Evolutionary conservation across 53 echinoderm and acorn worm species (phyloP), one percentile per base, ranked within the genome.

Genomic region (Paelopatides confundens): DNA sequence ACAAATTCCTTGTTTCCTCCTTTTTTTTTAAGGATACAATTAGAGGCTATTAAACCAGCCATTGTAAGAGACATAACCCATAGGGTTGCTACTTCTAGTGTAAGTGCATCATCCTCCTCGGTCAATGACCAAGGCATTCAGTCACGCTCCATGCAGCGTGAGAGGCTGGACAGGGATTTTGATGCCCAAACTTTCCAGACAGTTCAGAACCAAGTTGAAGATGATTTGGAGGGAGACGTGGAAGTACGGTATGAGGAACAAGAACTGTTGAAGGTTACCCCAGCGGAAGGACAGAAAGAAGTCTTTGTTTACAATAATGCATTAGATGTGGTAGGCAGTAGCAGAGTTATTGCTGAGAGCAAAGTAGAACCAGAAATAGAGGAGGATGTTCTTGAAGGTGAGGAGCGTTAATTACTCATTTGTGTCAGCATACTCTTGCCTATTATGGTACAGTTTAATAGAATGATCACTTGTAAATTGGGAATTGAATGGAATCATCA

Each of bases 141-240:
- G 28, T 95, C 93, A 1, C 65, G 94, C 29, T 96, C 94, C 3
- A 74, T 89, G 15, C 81, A 89, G 39, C 58, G 86, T 50, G 96
- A 93, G 85, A 63, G 89, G 17, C 71, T 86, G 0, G 93, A 96
- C 87, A 92, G 96, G 63, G 85, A 96, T 58, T 96, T 77, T 83
- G 96, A 96, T 38, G 66, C 92, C 15, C 94, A 94, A 38, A 85
- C 74, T 37, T 96, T 94, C 70, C 87, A 89, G 64, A 92, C 90
- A 27, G 93, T 94, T 63, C 89, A 93, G 32, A 58, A 47, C 18
- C 76, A 74, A 38, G 40, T 37, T 49, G 83, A 40, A 17, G 51
- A 15, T 1, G 62, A 53, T 9, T 36, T 51, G 48, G 69, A 88
- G 31, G 53, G 51, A 5, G 68, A 67, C 1, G 66, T 21, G 1